Conservation (phyloP, 2,113 vertebrate genomes). For the Poeciliopsis retropinna region DNA sequence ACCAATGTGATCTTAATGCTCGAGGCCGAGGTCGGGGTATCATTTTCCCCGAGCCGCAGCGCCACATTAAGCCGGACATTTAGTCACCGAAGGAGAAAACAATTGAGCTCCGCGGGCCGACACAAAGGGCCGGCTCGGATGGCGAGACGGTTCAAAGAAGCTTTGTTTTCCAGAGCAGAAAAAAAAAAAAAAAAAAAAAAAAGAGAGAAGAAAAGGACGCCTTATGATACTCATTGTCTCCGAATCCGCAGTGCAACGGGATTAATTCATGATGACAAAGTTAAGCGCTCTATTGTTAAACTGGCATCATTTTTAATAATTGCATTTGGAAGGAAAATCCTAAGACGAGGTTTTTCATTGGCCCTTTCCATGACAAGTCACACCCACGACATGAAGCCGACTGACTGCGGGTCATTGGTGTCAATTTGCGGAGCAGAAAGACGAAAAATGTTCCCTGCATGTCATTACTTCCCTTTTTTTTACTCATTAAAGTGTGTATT, state of each 20-base stretch:
- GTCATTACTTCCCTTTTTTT: constrained; percentile 48
- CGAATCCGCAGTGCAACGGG: constrained; percentile 60
- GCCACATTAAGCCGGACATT: constrained; percentile 64
- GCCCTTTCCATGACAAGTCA: constrained; percentile 38
- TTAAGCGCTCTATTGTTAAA: constrained; percentile 56
- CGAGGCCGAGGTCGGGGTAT: background rate
- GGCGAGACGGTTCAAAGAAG: constrained; percentile 47
- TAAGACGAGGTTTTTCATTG: constrained; percentile 40
- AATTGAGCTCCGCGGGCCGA: constrained; percentile 49
- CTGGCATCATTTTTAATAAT: constrained; percentile 67
- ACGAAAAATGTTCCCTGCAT: constrained; percentile 32
- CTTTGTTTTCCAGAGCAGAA: constrained; percentile 59
- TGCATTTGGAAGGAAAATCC: constrained; percentile 37
- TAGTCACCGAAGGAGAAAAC: constrained; percentile 63
- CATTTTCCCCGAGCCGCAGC: constrained; percentile 7
- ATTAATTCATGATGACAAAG: constrained; percentile 64
- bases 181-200: background rate
- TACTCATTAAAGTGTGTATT: constrained; percentile 63
- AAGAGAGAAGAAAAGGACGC: constrained; percentile 22
- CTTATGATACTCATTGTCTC: constrained; percentile 52
- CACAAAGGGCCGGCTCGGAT: constrained; percentile 50
- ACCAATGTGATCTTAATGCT: constrained; percentile 3
- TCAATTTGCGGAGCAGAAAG: constrained; percentile 32
- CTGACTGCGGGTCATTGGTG: constrained; percentile 50
- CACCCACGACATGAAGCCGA: constrained; percentile 24